These are phyloP conservation scores for Drosophila bocqueti DNA, from an alignment of 1,140 invertebrate species.

Conservation along the genomic window DNA sequence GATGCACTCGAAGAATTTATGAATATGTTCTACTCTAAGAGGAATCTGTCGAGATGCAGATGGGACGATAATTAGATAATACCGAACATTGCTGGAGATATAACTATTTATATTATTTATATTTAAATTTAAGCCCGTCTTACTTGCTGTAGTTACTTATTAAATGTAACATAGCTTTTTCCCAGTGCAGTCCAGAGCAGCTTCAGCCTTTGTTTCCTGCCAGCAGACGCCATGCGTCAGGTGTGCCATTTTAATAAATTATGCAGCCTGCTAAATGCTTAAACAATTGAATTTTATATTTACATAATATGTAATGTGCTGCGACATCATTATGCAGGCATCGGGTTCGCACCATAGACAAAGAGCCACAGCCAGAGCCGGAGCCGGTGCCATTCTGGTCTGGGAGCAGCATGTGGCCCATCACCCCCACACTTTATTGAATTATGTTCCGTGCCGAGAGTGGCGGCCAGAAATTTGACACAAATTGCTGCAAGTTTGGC, in stretches of 20 bases:
- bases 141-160: neutral
- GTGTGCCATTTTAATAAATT: constrained; percentile 84
- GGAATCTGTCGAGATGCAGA: neutral
- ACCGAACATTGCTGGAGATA: too few species aligned
- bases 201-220: constrained; percentile 47
- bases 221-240: constrained; percentile 75
- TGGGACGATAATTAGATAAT: too few species aligned
- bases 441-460: constrained; percentile 62
- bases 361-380: neutral
- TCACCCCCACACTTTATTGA: constrained; percentile 62
- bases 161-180: neutral
- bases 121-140: neutral
- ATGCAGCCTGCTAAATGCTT: constrained; percentile 83
- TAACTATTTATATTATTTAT: too few species aligned
- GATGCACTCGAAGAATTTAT: constrained; percentile 14
- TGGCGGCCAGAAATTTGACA: constrained; percentile 71
- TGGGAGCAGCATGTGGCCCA: constrained; percentile 39
- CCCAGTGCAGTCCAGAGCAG: constrained; percentile 12
- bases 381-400: neutral
- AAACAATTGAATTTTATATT: constrained; percentile 84
- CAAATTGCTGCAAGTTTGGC: constrained; percentile 64
- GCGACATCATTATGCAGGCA: constrained; percentile 80
- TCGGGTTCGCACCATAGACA: constrained; percentile 14
- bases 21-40: neutral
- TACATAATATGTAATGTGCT: constrained; percentile 83